Conservation (phyloP, 1,140 invertebrate species). For the Drosophila pallidifrons region DNA sequence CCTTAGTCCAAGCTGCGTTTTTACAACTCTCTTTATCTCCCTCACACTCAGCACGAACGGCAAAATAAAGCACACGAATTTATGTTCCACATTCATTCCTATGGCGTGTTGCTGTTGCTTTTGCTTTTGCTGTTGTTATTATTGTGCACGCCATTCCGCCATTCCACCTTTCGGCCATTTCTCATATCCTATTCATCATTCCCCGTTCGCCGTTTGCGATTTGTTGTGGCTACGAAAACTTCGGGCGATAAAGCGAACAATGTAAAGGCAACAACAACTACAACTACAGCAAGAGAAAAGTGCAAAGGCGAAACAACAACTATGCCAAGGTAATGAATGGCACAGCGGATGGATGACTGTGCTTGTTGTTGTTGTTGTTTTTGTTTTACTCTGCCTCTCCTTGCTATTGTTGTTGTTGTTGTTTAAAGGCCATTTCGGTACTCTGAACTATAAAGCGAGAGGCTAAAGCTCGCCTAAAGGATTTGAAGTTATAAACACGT, state of each 20-base stretch:
- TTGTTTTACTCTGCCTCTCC: neutral
- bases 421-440: constrained; percentile 28
- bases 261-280: constrained; percentile 23
- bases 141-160: constrained; percentile 33
- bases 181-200: constrained; percentile 42
- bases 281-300: constrained; percentile 2
- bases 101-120: constrained; percentile 7
- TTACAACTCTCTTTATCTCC: constrained; percentile 1
- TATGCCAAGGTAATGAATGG: constrained; percentile 62
- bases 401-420: neutral
- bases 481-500: constrained; percentile 1
- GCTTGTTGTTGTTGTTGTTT: neutral
- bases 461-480: constrained; percentile 4
- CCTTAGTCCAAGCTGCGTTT: constrained; percentile 23
- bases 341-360: neutral
- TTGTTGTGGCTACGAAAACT: constrained; percentile 65
- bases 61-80: constrained; percentile 34
- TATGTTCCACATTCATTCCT: constrained; percentile 48
- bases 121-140: constrained; percentile 9
- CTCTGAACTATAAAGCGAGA: constrained; percentile 15
- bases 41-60: neutral
- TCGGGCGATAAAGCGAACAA: constrained; percentile 65
- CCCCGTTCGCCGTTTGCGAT: constrained; percentile 45
- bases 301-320: constrained; percentile 31
- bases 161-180: constrained; percentile 17